phyloP scores from a whole-genome alignment of 2,888 invertebrate genomes.

The Clusia tigrina region DNA sequence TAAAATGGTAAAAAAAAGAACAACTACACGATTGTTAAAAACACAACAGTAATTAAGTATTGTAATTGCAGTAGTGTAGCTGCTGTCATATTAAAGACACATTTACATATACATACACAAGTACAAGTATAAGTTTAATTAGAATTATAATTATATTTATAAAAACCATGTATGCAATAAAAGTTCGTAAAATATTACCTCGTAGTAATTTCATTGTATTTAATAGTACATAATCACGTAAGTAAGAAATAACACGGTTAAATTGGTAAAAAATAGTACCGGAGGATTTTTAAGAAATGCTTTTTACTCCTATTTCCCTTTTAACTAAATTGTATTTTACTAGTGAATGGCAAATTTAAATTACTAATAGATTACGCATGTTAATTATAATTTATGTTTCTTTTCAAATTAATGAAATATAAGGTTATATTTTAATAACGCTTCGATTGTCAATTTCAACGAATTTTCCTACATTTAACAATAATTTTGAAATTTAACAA shows the following conservation, averaged over 20 bases:
- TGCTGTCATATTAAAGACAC: too few relatives aligned
- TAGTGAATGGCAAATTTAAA: background rate
- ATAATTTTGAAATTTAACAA: constrained; percentile 8
- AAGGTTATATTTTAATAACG: constrained; percentile 32
- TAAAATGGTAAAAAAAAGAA: constrained; percentile 3
- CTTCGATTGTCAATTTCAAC: constrained; percentile 41
- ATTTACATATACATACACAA: too few relatives aligned
- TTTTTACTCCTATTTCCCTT: background rate
- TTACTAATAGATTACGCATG: background rate
- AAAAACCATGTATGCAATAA: too few relatives aligned
- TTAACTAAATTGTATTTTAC: background rate
- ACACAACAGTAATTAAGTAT: constrained; percentile 1
- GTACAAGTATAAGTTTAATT: too few relatives aligned
- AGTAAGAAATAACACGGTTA: background rate
- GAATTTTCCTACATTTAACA: constrained; percentile 13
- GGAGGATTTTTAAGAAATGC: constrained; percentile 6
- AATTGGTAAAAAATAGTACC: constrained; percentile 4
- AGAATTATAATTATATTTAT: too few relatives aligned
- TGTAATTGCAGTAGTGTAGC: background rate
- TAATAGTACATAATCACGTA: background rate
- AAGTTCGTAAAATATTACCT: background rate
- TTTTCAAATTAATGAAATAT: constrained; percentile 13
- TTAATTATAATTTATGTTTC: background rate
- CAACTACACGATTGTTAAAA: constrained; percentile 4
- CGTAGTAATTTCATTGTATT: background rate